Percentiles rank a stretch among this genome's conserved stretches.
Evolutionary conservation across 2,797 vertebrate species (phyloP).

Genomic region (Intellagama lesueurii): DNA sequence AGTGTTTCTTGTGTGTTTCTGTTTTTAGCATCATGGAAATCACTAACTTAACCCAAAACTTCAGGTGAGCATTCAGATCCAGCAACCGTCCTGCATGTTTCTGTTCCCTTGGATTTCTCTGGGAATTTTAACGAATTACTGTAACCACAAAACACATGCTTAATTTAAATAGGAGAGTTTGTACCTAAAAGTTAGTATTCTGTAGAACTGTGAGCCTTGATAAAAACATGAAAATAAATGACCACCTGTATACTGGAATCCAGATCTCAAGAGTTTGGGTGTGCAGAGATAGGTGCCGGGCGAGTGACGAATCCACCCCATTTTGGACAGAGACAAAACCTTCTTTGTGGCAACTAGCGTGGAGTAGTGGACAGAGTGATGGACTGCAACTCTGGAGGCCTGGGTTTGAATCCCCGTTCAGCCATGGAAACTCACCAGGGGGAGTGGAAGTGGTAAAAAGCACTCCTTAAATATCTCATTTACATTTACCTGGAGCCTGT

Average conservation of each 20-base stretch:
- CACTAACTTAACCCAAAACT: background rate
- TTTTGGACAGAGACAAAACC: no score
- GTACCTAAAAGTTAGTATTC: background rate
- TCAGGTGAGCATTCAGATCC: background rate
- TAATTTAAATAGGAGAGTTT: background rate
- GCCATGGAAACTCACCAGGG: no score
- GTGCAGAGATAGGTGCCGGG: background rate
- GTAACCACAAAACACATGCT: background rate
- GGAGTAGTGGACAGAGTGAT: no score
- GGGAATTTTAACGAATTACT: background rate
- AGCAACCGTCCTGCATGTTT: background rate
- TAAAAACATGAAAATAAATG: no score
- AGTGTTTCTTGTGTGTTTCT: background rate
- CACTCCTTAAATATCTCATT: no score
- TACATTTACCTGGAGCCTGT: no score
- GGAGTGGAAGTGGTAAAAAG: no score
- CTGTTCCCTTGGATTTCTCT: background rate
- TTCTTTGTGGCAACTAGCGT: background rate
- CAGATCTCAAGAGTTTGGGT: background rate
- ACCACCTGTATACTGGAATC: background rate
- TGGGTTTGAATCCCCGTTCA: no score
- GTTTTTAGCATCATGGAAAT: constrained; percentile 3
- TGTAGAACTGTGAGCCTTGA: background rate
- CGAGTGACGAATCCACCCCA: background rate
- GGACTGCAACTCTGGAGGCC: no score